These are phyloP conservation scores for Tachyglossus aculeatus DNA, from an alignment of 2,797 vertebrate genomes.

Conservation along the genomic window DNA sequence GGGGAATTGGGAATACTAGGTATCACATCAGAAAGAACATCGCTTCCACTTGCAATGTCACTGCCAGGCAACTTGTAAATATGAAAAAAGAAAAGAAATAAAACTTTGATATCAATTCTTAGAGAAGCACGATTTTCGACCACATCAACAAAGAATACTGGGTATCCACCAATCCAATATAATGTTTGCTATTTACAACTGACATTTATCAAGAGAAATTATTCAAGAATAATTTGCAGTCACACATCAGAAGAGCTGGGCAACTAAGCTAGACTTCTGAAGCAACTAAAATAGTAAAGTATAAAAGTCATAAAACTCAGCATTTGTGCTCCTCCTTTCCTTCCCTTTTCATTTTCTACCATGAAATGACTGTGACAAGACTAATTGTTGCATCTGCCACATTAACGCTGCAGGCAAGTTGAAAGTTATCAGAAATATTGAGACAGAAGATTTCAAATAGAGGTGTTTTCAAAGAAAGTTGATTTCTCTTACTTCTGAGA, in stretches of 20 bases:
- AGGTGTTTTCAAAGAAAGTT: too few species aligned
- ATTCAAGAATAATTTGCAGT: not conserved
- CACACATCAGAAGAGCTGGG: not conserved
- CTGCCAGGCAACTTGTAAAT: slow-evolving; percentile 90
- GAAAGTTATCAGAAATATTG: too few species aligned
- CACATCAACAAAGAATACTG: not conserved
- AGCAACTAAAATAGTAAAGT: slow-evolving; percentile 10
- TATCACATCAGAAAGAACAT: slow-evolving; percentile 96
- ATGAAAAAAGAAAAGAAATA: slow-evolving; percentile 30
- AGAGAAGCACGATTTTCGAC: slow-evolving; percentile 14
- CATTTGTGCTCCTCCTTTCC: too few species aligned
- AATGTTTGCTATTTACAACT: not conserved
- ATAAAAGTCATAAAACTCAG: not conserved
- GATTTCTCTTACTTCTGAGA: too few species aligned
- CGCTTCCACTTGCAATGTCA: slow-evolving; percentile 95
- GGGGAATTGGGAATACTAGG: slow-evolving; percentile 96
- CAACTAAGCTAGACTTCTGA: not conserved
- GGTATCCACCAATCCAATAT: not conserved
- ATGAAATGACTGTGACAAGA: too few species aligned
- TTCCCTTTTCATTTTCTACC: too few species aligned
- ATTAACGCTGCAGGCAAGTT: too few species aligned
- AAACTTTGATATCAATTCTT: slow-evolving; percentile 22
- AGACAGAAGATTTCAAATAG: too few species aligned
- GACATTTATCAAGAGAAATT: not conserved
- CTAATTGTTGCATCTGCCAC: too few species aligned